Percentiles rank a stretch among this genome's conserved stretches.
Conservation (phyloP, 2,113 vertebrate genomes). For the Poeciliopsis retropinna region DNA sequence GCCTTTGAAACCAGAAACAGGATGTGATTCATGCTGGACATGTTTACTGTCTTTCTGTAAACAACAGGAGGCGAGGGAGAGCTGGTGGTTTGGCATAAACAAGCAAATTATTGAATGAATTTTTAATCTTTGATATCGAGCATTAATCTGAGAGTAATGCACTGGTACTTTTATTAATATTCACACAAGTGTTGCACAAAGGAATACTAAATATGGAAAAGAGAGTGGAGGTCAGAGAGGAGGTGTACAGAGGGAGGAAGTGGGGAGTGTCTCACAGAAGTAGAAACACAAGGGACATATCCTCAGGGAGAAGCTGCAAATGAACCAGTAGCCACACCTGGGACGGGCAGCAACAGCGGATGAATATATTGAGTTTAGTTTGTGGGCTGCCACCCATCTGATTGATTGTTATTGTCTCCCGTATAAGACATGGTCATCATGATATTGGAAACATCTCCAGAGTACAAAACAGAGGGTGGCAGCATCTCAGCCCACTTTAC, state of each 20-base stretch:
- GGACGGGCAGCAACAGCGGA: slow-evolving; percentile 13
- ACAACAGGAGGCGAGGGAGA: background rate
- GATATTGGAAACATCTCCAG: background rate
- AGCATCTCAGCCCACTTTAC: background rate
- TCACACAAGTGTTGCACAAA: slow-evolving; percentile 31
- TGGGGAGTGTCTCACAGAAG: slow-evolving; percentile 49
- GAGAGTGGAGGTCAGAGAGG: slow-evolving; percentile 33
- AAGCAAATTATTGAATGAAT: background rate
- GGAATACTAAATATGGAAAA: slow-evolving; percentile 62
- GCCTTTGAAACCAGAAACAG: slow-evolving; percentile 34
- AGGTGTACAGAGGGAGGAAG: slow-evolving; percentile 34
- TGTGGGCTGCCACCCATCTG: slow-evolving; percentile 16
- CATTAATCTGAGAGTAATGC: slow-evolving; percentile 17
- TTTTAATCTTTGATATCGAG: slow-evolving; percentile 22
- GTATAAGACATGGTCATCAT: background rate
- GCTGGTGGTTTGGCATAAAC: background rate
- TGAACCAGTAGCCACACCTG: slow-evolving; percentile 67
- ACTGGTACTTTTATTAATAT: slow-evolving; percentile 26
- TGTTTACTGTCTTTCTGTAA: background rate
- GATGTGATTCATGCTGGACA: slow-evolving; percentile 27
- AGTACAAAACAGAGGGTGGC: background rate
- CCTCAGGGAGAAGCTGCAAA: slow-evolving; percentile 53
- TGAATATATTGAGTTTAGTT: slow-evolving; percentile 5
- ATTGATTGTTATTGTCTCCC: slow-evolving; percentile 21
- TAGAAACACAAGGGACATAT: slow-evolving; percentile 49